Percentiles rank a stretch among this genome's conserved stretches.
These are phyloP conservation scores for Melitaea cinxia DNA, from an alignment of 1,140 invertebrate species.

Conservation along the genomic window DNA sequence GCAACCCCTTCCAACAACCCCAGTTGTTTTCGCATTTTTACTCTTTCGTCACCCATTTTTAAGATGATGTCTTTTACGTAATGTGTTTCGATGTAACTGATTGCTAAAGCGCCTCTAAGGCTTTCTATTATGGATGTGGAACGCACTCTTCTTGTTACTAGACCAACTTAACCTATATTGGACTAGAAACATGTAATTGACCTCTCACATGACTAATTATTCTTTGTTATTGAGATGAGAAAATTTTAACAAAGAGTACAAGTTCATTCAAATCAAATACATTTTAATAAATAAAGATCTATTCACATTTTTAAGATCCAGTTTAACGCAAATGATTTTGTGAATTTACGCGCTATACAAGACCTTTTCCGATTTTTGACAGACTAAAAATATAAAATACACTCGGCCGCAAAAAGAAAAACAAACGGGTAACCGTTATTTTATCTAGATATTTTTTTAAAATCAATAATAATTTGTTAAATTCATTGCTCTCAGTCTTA, in stretches of 20 bases:
- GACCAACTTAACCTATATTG: conserved; percentile 31
- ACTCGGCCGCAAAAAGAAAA: background rate
- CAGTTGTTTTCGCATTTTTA: conserved; percentile 90
- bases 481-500: no score
- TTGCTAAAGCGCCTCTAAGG: background rate
- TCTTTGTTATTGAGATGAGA: conserved; percentile 25
- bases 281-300: background rate
- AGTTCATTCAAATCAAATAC: background rate
- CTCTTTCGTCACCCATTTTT: conserved; percentile 78
- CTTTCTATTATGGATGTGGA: conserved; percentile 14
- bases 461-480: no score
- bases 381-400: background rate
- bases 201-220: conserved; percentile 44
- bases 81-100: background rate
- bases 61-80: background rate
- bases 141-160: conserved; percentile 26
- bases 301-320: conserved; percentile 4
- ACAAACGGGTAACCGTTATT: background rate
- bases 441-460: no score
- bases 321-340: background rate
- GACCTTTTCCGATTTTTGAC: background rate
- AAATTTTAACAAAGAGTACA: background rate
- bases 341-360: background rate
- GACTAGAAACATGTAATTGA: conserved; percentile 38
- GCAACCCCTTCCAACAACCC: conserved; percentile 93